Percentiles rank a stretch among this genome's conserved stretches.
phyloP scores from a whole-genome alignment of 2,113 vertebrate species.

The Trichomycterus rosablanca region DNA sequence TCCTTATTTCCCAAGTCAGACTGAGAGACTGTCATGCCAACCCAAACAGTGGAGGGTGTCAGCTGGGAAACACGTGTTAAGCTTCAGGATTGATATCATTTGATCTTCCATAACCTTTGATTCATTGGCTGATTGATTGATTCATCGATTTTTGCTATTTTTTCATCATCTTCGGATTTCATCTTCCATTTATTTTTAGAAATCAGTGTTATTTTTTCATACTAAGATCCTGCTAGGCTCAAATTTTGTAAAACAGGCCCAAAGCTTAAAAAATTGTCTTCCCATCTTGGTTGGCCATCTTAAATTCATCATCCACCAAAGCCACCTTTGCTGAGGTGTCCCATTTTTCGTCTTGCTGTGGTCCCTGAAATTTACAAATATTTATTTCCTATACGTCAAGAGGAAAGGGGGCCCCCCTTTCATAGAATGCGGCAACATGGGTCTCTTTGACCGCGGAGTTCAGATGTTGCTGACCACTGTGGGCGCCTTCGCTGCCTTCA shows the following conservation, averaged over 20 bases:
- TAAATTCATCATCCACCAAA: constrained; percentile 37
- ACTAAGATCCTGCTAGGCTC: not conserved
- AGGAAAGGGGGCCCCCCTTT: constrained; percentile 93
- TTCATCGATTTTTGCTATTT: too few species aligned
- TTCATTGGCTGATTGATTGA: constrained; percentile 31
- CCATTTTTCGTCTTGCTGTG: constrained; percentile 63
- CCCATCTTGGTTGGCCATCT: constrained; percentile 53
- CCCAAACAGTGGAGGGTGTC: constrained; percentile 47
- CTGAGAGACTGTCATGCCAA: constrained; percentile 40
- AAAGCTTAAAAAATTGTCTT: constrained; percentile 46
- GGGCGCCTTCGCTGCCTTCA: constrained; percentile 98
- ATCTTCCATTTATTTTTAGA: not conserved
- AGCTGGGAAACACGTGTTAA: constrained; percentile 47
- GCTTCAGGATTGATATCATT: constrained; percentile 11
- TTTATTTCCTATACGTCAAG: constrained; percentile 76
- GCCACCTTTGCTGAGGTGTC: constrained; percentile 67
- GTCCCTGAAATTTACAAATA: constrained; percentile 71
- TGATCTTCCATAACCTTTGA: constrained; percentile 22
- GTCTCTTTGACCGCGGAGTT: constrained; percentile 98
- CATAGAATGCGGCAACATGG: constrained; percentile 99
- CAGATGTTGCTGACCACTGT: constrained; percentile 99
- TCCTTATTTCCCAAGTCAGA: constrained; percentile 36
- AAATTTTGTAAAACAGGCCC: not conserved
- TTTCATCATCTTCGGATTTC: not conserved
- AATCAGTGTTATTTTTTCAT: not conserved